Base-by-base conservation (phyloP, 1,140 invertebrate species). In the Ladona fulva region DNA sequence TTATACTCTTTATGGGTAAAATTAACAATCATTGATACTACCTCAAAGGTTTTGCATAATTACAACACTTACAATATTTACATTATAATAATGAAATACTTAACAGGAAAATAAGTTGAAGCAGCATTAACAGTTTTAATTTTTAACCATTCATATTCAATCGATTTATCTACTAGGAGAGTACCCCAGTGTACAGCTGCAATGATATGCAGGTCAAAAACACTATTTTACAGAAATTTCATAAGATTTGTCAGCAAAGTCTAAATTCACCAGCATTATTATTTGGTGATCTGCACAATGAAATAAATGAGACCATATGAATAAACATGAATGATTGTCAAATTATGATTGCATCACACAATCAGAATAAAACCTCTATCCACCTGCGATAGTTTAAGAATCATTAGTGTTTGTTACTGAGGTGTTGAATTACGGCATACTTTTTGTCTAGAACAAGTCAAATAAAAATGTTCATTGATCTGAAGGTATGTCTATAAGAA, bases 41-140 rank as follows among this genome's bases (percentile, higher is more conserved):
- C 14, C n/a, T 66, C n/a, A 66, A 22, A 66, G 52, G 16, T 66
- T 1, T 66, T 3, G 12, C 16, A 3, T 66, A 66, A 22, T 66
- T 66, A 66, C 52, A 66, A 22, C n/a, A 66, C 52, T 66, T 22
- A 66, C 52, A 66, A 66, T 66, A 66, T 66, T 66, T 66, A 66
- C 52, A 66, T 16, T 66, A 8, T 37, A 37, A 1, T 37, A 1
- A 37, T 37, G 29, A 37, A 37, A 37, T 37, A 37, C 3, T 5
- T 37, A 37, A 37, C 29, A 37, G 8, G 29, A 37, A 66, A 66
- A 16, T 66, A 5, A 66, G 3, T 22, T 22, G 5, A 19, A 66
- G 52, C 52, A 66, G n/a, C 12, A 6, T 66, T 66, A 16, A 66
- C 52, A 66, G 52, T 37, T 37, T 37, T 37, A 37, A 37, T 37